Conservation (phyloP, 2,113 vertebrate species). For the Triplophysa siluroides region DNA sequence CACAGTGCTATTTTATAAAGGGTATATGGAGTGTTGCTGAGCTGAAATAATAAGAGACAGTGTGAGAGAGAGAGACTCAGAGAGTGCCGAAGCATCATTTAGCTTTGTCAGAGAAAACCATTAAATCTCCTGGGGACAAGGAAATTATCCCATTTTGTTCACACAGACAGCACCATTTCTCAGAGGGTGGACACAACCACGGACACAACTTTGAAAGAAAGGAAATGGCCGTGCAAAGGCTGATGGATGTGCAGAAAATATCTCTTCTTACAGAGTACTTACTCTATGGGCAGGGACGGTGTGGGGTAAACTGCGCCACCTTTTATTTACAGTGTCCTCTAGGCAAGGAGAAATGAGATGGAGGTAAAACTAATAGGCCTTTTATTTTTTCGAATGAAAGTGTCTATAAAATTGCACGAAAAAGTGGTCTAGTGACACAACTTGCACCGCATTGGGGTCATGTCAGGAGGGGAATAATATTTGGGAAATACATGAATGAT, state of each 20-base stretch:
- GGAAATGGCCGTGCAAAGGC: background rate
- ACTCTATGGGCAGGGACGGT: background rate
- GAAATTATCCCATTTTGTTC: constrained; percentile 21
- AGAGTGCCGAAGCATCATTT: constrained; percentile 4
- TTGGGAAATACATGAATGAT: too few relatives aligned
- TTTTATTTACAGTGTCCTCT: too few relatives aligned
- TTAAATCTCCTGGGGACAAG: constrained; percentile 15
- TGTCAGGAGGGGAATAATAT: too few relatives aligned
- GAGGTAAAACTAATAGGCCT: too few relatives aligned
- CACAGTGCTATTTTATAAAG: background rate
- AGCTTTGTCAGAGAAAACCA: constrained; percentile 23
- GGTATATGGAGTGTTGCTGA: background rate
- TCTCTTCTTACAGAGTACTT: background rate
- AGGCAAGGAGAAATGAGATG: too few relatives aligned
- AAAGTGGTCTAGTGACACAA: too few relatives aligned
- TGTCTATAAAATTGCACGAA: too few relatives aligned
- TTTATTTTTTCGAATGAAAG: too few relatives aligned
- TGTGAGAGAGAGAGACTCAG: background rate
- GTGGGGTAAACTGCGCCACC: too few relatives aligned
- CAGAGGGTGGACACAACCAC: constrained; percentile 5
- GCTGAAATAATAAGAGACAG: background rate
- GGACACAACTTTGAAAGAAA: constrained; percentile 14
- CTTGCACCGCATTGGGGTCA: too few relatives aligned
- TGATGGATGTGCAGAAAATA: constrained; percentile 8
- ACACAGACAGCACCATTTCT: background rate